Conservation (phyloP, 2,888 invertebrate species). For the Drosophila tanythrix region DNA sequence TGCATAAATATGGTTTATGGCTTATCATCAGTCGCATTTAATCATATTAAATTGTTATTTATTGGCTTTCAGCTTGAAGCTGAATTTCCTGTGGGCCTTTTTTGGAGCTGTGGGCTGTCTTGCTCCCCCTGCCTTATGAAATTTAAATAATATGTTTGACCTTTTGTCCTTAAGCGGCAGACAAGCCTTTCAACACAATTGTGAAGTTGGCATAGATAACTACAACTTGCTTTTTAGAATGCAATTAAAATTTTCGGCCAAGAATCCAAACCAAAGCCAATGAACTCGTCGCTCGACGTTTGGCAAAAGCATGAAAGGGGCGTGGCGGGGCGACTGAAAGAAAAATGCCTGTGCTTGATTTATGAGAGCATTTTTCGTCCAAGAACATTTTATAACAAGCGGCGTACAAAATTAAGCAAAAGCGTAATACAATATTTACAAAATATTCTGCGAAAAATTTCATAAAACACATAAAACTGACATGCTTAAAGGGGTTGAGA, state of each 20-base stretch:
- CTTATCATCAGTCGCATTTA: slow-evolving; percentile 27
- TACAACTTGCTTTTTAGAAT: slow-evolving; percentile 68
- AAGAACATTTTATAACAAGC: slow-evolving; percentile 60
- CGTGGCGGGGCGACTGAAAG: slow-evolving; percentile 5
- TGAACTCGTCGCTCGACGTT: slow-evolving; percentile 59
- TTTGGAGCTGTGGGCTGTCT: not conserved
- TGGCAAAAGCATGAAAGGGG: slow-evolving; percentile 8
- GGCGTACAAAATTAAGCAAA: slow-evolving; percentile 72
- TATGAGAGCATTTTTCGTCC: slow-evolving; percentile 66
- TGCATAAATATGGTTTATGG: slow-evolving; percentile 23
- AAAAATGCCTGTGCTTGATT: slow-evolving; percentile 73
- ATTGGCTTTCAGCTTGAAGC: slow-evolving; percentile 16
- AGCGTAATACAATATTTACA: slow-evolving; percentile 72
- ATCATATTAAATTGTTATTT: slow-evolving; percentile 38
- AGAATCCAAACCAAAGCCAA: slow-evolving; percentile 53
- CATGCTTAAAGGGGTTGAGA: slow-evolving; percentile 38
- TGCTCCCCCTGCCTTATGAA: slow-evolving; percentile 42
- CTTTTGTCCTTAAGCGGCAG: slow-evolving; percentile 56
- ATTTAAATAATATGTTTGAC: slow-evolving; percentile 70
- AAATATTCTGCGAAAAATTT: slow-evolving; percentile 78
- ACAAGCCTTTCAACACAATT: slow-evolving; percentile 40
- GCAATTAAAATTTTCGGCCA: slow-evolving; percentile 71
- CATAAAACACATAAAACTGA: slow-evolving; percentile 79
- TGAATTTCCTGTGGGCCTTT: slow-evolving; percentile 1
- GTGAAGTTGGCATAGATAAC: slow-evolving; percentile 68